Evolutionary conservation across 1,140 invertebrate genomes (phyloP).

Genomic region (Hyphantria cunea): DNA sequence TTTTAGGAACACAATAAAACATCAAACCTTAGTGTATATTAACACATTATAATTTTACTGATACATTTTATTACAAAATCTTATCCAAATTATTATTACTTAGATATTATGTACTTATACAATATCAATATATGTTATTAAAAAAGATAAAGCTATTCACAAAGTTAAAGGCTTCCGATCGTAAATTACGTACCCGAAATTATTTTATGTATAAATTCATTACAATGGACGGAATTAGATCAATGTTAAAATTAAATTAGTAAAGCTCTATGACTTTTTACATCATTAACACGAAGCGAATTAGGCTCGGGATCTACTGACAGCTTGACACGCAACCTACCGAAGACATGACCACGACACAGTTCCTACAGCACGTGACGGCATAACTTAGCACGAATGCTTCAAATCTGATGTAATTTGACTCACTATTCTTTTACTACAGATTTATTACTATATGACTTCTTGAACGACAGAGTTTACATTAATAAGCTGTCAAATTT

Average conservation of each 20-base stretch:
- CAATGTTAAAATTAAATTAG: slow-evolving; percentile 66
- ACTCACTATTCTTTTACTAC: too few species aligned
- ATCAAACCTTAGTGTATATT: slow-evolving; percentile 57
- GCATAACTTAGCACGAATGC: too few species aligned
- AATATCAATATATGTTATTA: slow-evolving; percentile 49
- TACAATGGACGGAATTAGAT: slow-evolving; percentile 68
- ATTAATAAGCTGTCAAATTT: too few species aligned
- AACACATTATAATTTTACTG: slow-evolving; percentile 71
- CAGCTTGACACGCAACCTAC: slow-evolving; percentile 23
- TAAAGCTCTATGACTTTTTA: slow-evolving; percentile 79
- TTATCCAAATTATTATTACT: slow-evolving; percentile 40
- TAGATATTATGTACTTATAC: slow-evolving; percentile 36
- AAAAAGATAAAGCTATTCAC: slow-evolving; percentile 50
- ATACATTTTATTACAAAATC: slow-evolving; percentile 64
- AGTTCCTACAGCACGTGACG: too few species aligned
- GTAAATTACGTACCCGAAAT: slow-evolving; percentile 33
- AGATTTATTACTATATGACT: too few species aligned
- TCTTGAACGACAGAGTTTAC: too few species aligned
- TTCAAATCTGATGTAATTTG: too few species aligned
- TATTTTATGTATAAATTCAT: slow-evolving; percentile 37
- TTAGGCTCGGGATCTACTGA: background rate
- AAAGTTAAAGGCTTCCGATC: slow-evolving; percentile 44
- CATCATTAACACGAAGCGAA: slow-evolving; percentile 57
- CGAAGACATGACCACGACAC: background rate
- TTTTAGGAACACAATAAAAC: slow-evolving; percentile 41